These are phyloP conservation scores for Cinara cedri DNA, from an alignment of 2,888 invertebrate species.

Conservation along the genomic window DNA sequence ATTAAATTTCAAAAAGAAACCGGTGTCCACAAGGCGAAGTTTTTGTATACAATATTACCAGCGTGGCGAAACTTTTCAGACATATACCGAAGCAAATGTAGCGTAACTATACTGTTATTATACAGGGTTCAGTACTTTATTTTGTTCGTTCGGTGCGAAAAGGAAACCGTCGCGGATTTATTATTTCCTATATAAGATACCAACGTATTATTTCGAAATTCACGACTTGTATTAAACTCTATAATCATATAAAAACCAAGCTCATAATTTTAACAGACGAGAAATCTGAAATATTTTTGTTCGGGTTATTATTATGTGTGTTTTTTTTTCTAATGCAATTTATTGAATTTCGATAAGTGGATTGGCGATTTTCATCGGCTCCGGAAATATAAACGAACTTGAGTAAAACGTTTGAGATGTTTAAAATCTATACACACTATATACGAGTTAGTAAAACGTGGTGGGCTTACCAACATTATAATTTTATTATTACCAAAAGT, in stretches of 20 bases:
- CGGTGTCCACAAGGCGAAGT: constrained; percentile 9
- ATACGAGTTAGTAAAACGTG: no score
- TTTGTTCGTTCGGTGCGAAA: not conserved
- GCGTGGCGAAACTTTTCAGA: not conserved
- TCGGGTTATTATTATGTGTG: no score
- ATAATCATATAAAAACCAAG: not conserved
- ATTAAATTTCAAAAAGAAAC: constrained; percentile 1
- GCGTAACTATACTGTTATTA: not conserved
- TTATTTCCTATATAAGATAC: not conserved
- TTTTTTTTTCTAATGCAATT: no score
- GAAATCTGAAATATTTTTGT: no score
- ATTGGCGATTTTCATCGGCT: no score
- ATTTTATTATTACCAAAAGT: no score
- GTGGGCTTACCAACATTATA: no score
- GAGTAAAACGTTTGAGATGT: no score
- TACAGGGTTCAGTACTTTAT: not conserved
- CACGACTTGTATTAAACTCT: not conserved
- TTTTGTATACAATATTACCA: constrained; percentile 1
- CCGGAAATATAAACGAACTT: no score
- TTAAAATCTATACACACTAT: no score
- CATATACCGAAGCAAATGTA: not conserved
- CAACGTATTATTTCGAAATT: not conserved
- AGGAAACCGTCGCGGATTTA: not conserved
- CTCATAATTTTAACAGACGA: no score
- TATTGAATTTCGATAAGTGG: no score